Evolutionary conservation across 2,797 vertebrate species (phyloP), one percentile per base, ranked within the genome.

Genomic region (Lates japonicus): DNA sequence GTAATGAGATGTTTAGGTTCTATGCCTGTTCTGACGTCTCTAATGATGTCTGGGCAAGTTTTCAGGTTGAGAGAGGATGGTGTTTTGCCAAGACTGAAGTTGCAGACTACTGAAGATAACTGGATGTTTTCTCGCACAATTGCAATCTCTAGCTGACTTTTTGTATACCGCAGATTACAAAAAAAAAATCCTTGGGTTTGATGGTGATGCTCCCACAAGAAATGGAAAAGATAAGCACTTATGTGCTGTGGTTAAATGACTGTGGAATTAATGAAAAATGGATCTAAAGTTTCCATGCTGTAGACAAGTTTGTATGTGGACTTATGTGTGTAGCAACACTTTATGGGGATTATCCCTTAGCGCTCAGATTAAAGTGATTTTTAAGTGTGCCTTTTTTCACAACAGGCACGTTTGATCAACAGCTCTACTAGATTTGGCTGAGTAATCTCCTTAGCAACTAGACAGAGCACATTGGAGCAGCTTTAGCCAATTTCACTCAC

Each of bases 171-270:
- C 78, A 86, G 70, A 86, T 78, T 39, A 66, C 48, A 19, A 69
- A 72, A 81, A 72, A 65, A 57, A 25, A 62, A 39, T 67, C 49
- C 33, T 33, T 61, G 29, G 39, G 51, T 64, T 20, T 66, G 33
- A 75, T 55, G 52, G 11, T 58, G 65, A 76, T 44, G 62, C 74
- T 59, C 63, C 39, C 39, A 13, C 25, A 68, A 72, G 14, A 61
- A 67, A 62, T 17, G 70, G 76, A 90, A 88, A 90, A 88, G 65
- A 88, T 76, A 46, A 74, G 81, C 70, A 52, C 31, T 52, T 14
- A 12, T 42, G 51, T 8, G 49, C 71, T 61, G 74, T 16, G 79
- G 73, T 64, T 41, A 66, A 61, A 63, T 42, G 25, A 60, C 55
- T 2, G 42, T 1, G 22, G 70, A 20, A 67, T 48, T 64, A 74